Evolutionary conservation across 2,888 invertebrate genomes (phyloP).

Genomic region (Platycheirus albimanus): DNA sequence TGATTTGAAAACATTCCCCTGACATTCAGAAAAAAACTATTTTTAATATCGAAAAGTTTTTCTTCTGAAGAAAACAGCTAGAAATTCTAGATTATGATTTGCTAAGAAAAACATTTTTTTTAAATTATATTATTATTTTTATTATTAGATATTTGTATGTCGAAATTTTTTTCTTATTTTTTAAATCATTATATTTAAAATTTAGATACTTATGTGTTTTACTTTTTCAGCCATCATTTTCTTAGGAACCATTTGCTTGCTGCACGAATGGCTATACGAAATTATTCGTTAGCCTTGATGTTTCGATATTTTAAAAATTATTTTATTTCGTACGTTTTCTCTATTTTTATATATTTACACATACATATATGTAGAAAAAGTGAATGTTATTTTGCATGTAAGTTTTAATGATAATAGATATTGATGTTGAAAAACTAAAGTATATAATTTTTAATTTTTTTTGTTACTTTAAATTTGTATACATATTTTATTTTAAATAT

Average conservation of each 20-base stretch:
- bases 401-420: slow-evolving; percentile 37
- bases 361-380: background rate
- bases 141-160: background rate
- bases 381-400: slow-evolving; percentile 60
- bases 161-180: slow-evolving; percentile 14
- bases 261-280: slow-evolving; percentile 64
- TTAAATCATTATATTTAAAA: slow-evolving; percentile 1
- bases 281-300: slow-evolving; percentile 52
- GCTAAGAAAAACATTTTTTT: too few species aligned
- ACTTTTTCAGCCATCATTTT: slow-evolving; percentile 61
- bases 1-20: too few species aligned
- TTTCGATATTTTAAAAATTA: slow-evolving; percentile 37
- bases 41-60: too few species aligned
- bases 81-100: too few species aligned
- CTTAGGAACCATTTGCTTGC: slow-evolving; percentile 65
- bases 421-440: slow-evolving; percentile 39
- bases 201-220: slow-evolving; percentile 14
- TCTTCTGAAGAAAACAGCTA: too few species aligned
- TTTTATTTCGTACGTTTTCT: slow-evolving; percentile 48
- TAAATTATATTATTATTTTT: too few species aligned
- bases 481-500: slow-evolving; percentile 1
- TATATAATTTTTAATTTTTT: slow-evolving; percentile 15
- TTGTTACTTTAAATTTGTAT: slow-evolving; percentile 39
- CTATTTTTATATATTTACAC: slow-evolving; percentile 17
- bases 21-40: too few species aligned